Conservation (phyloP, 2,888 invertebrate species). For the Stenchaetothrips biformis region DNA sequence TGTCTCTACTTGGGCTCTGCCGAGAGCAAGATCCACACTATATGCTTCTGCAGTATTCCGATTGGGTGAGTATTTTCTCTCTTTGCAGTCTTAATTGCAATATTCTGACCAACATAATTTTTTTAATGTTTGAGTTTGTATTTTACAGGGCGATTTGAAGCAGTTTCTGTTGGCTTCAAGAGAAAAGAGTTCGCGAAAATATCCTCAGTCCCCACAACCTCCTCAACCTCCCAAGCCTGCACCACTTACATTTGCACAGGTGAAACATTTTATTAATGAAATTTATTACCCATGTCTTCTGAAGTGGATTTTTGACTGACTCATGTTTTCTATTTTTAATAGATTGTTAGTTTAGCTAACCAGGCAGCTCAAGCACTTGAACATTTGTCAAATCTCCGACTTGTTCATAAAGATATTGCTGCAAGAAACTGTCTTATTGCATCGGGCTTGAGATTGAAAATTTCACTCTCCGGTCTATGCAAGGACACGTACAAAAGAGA, state of each 20-base stretch:
- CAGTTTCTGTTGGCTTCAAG: slow-evolving; percentile 74
- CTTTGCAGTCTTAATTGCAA: slow-evolving; percentile 23
- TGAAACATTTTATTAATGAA: background rate
- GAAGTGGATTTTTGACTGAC: background rate
- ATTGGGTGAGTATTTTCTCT: slow-evolving; percentile 68
- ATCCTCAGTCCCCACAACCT: slow-evolving; percentile 40
- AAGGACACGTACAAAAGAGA: slow-evolving; percentile 85
- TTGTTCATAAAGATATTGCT: slow-evolving; percentile 87
- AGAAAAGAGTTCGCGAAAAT: slow-evolving; percentile 39
- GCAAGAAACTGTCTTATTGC: slow-evolving; percentile 87
- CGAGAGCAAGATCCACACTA: slow-evolving; percentile 80
- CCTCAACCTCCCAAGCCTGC: slow-evolving; percentile 35
- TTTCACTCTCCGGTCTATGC: slow-evolving; percentile 72
- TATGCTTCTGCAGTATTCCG: slow-evolving; percentile 84
- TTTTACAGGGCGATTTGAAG: slow-evolving; percentile 78
- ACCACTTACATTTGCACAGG: slow-evolving; percentile 34
- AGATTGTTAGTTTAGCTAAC: slow-evolving; percentile 61
- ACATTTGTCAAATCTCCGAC: slow-evolving; percentile 65
- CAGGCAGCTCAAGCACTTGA: slow-evolving; percentile 81
- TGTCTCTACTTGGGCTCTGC: slow-evolving; percentile 73
- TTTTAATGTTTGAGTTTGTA: slow-evolving; percentile 32
- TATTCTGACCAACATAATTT: background rate
- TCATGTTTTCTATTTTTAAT: slow-evolving; percentile 43
- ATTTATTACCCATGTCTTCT: background rate
- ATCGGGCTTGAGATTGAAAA: slow-evolving; percentile 73